phyloP scores from a whole-genome alignment of 2,113 vertebrate genomes.

The Eublepharis macularius region DNA sequence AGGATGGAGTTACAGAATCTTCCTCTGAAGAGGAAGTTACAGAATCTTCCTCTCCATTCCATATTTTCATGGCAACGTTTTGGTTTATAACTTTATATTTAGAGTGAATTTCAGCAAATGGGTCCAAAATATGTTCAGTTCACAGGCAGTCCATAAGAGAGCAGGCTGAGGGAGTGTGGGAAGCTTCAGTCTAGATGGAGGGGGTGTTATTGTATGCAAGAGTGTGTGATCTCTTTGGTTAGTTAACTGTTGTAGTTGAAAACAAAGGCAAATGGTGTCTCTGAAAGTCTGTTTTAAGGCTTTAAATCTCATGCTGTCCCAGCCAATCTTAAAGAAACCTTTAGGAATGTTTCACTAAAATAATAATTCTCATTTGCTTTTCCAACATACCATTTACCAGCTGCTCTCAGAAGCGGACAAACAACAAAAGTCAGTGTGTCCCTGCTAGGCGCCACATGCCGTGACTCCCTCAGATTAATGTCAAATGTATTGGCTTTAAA shows the following conservation, averaged over 20 bases:
- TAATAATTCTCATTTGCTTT: not conserved
- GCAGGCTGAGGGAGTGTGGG: not conserved
- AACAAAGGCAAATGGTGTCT: not conserved
- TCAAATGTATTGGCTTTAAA: conserved; percentile 25
- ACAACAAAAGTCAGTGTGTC: conserved; percentile 19
- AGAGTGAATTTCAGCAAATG: not conserved
- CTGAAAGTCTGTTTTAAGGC: not conserved
- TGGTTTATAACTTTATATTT: too few relatives aligned
- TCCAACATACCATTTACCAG: conserved; percentile 27
- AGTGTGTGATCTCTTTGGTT: not conserved
- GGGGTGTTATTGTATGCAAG: not conserved
- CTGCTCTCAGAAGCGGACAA: conserved; percentile 20
- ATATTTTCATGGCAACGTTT: too few relatives aligned
- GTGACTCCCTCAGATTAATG: conserved; percentile 45
- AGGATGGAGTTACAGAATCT: too few relatives aligned
- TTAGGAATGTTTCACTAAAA: conserved; percentile 5
- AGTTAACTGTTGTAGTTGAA: not conserved
- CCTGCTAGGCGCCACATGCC: conserved; percentile 48
- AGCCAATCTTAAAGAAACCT: conserved; percentile 4
- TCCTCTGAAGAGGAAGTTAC: too few relatives aligned
- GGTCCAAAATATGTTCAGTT: not conserved
- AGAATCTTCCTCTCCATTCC: too few relatives aligned
- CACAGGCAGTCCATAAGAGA: not conserved
- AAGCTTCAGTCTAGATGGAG: not conserved
- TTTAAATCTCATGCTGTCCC: conserved; percentile 13